Base-by-base conservation (phyloP, 2,113 vertebrate species). In the Antigone vipio region DNA sequence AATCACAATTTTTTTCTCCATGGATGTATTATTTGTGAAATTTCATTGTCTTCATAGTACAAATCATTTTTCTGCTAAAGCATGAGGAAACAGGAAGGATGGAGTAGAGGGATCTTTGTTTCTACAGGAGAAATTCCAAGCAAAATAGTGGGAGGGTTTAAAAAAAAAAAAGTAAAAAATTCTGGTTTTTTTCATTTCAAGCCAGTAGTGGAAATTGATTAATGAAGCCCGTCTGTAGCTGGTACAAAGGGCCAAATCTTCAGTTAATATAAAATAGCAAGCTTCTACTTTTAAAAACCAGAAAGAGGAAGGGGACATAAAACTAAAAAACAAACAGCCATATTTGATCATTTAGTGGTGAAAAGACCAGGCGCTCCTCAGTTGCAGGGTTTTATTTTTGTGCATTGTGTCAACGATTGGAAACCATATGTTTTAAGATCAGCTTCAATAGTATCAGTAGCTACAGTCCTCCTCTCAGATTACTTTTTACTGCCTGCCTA, bases 381-480 rank as follows among this genome's bases (percentile, higher is more conserved):
- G 87, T 89, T 52, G 79, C 72, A 92, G 89, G 88, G 66, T 79
- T 93, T 90, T 95, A 96, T 95, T 97, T 94, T 97, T 97, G 89
- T 80, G 92, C 76, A 84, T 96, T 97, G 96, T 93, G 96, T 96
- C 94, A 95, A 49, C 6, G 88, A 92, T 96, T 96, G 89, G 89
- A 91, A 95, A 91, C 97, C 96, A 96, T 94, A 97, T 96, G 97
- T 95, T 95, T 96, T 95, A 92, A 95, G 96, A 94, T 81, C 88
- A 69, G 94, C 95, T 97, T 97, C 97, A 96, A 93, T 97, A 92
- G 92, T 97, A 97, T 97, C 97, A 95, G 96, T 98, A 97, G 95
- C 94, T 96, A 77, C 92, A 92, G 92, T 94, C 85, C 77, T 97
- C 95, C 94, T 97, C 97, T 97, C 96, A 72, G 85, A 94, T 97